Evolutionary conservation across 2,888 invertebrate genomes (phyloP).

Genomic region (Brenthis ino): DNA sequence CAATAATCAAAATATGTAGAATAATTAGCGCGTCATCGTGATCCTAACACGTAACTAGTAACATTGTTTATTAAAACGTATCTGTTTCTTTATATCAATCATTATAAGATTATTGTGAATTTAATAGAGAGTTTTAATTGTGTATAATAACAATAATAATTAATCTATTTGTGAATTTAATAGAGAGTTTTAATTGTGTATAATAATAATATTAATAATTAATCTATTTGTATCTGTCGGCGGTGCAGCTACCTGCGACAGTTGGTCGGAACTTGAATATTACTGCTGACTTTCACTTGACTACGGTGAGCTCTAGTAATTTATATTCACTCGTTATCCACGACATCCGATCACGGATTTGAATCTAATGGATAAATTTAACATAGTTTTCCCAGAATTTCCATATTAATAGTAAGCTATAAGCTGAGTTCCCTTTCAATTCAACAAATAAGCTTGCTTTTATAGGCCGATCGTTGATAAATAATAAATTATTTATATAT

Average conservation of each 20-base stretch:
- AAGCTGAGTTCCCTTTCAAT: too few relatives aligned
- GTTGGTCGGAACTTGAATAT: conserved; percentile 49
- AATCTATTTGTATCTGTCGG: conserved; percentile 53
- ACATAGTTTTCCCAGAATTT: conserved; percentile 32
- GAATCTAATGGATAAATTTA: conserved; percentile 48
- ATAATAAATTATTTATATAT: too few relatives aligned
- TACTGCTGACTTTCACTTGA: conserved; percentile 69
- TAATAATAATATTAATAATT: conserved; percentile 53
- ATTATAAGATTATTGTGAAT: not conserved
- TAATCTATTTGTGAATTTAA: conserved; percentile 51
- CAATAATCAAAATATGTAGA: conserved; percentile 24
- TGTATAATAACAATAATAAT: conserved; percentile 45
- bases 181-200: conserved; percentile 19
- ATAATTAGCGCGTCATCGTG: conserved; percentile 30
- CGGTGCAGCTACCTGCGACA: conserved; percentile 56
- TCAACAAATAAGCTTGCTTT: too few relatives aligned
- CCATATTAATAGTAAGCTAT: not conserved
- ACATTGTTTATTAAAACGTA: not conserved
- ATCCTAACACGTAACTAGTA: conserved; percentile 25
- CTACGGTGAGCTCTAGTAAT: conserved; percentile 57
- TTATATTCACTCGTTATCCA: conserved; percentile 65
- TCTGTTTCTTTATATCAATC: not conserved
- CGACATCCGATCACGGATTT: conserved; percentile 65
- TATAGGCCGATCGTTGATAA: too few relatives aligned
- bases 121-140: not conserved